A percentile compares a stretch with the other conserved stretches of the same genome.
These are phyloP conservation scores for Falcaria lacertinaria DNA, from an alignment of 2,888 invertebrate species.

Conservation along the genomic window DNA sequence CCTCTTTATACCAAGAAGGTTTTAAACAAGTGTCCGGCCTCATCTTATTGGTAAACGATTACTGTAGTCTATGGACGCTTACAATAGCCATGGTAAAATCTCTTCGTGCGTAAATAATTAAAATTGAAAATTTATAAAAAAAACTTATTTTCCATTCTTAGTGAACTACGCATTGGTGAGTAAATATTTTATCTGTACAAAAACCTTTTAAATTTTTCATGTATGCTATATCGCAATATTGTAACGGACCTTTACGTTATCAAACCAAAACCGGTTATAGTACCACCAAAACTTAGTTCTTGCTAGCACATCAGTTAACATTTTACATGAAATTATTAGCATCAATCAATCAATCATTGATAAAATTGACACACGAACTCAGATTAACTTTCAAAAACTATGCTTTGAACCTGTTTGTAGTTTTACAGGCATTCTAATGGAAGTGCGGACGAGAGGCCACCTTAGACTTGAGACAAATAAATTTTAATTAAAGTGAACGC, in stretches of 20 bases:
- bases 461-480: conserved; percentile 50
- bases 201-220: background rate
- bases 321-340: conserved; percentile 18
- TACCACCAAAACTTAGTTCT: conserved; percentile 3
- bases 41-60: too few relatives aligned
- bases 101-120: too few relatives aligned
- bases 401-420: conserved; percentile 17
- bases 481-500: conserved; percentile 73
- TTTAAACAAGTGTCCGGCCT: too few relatives aligned
- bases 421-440: conserved; percentile 21
- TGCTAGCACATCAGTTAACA: conserved; percentile 5
- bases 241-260: background rate
- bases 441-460: conserved; percentile 21
- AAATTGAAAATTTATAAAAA: too few relatives aligned
- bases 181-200: too few relatives aligned
- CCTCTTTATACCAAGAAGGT: too few relatives aligned
- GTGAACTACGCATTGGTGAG: too few relatives aligned
- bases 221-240: background rate
- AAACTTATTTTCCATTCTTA: too few relatives aligned
- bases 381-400: conserved; percentile 24
- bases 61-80: too few relatives aligned
- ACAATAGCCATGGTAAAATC: too few relatives aligned
- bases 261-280: background rate
- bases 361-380: conserved; percentile 27
- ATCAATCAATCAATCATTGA: conserved; percentile 31